phyloP scores from a whole-genome alignment of 2,113 vertebrate genomes.

The rat (Rattus norvegicus) region GRCr8 NC_086024.1:65003001-65003500 shows the following conservation, averaged over 20 bases:
- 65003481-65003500: neutral
- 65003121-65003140: neutral
- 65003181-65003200: neutral
- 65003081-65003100: neutral
- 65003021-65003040: constrained; percentile 26
- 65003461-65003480: neutral
- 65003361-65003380: neutral
- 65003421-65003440: neutral
- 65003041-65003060: neutral
- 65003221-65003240: neutral
- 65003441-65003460: neutral
- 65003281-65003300: neutral
- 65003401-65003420: neutral
- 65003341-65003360: neutral
- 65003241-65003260: neutral
- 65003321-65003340: neutral
- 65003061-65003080: neutral
- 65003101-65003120: neutral
- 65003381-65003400: neutral
- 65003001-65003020: constrained; percentile 39
- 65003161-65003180: neutral
- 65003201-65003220: neutral
- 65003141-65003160: neutral
- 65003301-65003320: neutral
- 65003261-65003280: neutral